Base-by-base conservation (phyloP, 2,113 vertebrate species). In the Eubucco bourcierii region DNA sequence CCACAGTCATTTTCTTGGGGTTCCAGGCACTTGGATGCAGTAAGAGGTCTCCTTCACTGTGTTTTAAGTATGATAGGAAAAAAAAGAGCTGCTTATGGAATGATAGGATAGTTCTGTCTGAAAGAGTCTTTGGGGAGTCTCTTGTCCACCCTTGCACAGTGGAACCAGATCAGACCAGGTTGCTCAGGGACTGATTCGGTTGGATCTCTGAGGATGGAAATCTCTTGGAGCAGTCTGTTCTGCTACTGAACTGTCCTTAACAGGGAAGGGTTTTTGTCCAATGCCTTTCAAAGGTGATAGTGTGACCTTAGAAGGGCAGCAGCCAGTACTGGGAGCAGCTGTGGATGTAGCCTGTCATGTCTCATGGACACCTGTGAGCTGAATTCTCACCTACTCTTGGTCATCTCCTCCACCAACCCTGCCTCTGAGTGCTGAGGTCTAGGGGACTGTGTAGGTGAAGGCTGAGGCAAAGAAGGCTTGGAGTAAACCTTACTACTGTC, bases 311-410 rank as follows among this genome's bases (percentile, higher is more conserved):
- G 11, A 74, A 50, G 21, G 47, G 50, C 20, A 60, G 28, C 39
- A 76, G 53, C 39, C 9, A 21, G 46, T 11, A 6, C 27, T 56
- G 33, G 55, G 52, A 80, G 46, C 15, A 5, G 29, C 7, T 10
- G 33, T 70, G 64, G 31, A 37, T 41, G 47, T 55, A 91, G 25
- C 28, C 20, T 2, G 1, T 21, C 23, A 15, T 39, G 34, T 76
- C 4, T 14, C 44, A 12, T 37, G 67, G 39, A 61, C 0, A 1
- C 9, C 4, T 7, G 0, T 34, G 59, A 33, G 6, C n/a, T n/a
- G 20, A 37, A 33, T 41, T 91, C 18, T 87, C 24, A 1, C 58
- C 10, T 21, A 66, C 27, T 7, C 41, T 72, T 29, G 29, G 17
- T 27, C 20, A 37, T 67, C 28, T 41, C 14, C 9, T 73, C 21